Percentiles rank a stretch among this genome's conserved stretches.
Evolutionary conservation across 2,113 vertebrate species (phyloP).

Genomic region (Glareola pratincola): DNA sequence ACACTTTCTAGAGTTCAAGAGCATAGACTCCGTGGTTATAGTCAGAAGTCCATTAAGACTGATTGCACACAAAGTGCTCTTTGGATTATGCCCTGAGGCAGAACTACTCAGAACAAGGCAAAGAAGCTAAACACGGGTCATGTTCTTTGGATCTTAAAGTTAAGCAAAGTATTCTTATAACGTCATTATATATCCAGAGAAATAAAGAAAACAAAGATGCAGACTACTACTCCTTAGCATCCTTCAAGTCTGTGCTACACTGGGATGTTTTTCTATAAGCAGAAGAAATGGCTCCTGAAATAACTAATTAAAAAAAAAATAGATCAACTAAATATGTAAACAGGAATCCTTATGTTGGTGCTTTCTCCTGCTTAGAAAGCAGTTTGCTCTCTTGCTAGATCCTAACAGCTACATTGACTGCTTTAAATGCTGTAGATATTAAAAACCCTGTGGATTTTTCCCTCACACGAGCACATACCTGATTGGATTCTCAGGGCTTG

Average conservation of each 20-base stretch:
- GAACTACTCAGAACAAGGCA: neutral
- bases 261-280: neutral
- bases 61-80: neutral
- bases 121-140: neutral
- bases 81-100: neutral
- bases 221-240: neutral
- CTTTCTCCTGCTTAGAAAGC: neutral
- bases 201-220: neutral
- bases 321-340: neutral
- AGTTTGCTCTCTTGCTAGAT: neutral
- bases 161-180: neutral
- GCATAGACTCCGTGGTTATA: neutral
- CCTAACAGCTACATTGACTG: neutral
- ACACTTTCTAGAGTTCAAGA: neutral
- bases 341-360: fast-evolving
- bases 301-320: neutral
- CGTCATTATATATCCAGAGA: neutral
- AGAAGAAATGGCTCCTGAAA: neutral
- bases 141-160: neutral
- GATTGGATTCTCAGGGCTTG: neutral
- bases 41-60: neutral
- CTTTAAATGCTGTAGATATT: neutral
- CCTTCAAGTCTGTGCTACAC: neutral
- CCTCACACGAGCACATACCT: neutral
- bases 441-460: neutral